phyloP scores from a whole-genome alignment of 2,888 invertebrate genomes.

The Rugalucina vietnamica region DNA sequence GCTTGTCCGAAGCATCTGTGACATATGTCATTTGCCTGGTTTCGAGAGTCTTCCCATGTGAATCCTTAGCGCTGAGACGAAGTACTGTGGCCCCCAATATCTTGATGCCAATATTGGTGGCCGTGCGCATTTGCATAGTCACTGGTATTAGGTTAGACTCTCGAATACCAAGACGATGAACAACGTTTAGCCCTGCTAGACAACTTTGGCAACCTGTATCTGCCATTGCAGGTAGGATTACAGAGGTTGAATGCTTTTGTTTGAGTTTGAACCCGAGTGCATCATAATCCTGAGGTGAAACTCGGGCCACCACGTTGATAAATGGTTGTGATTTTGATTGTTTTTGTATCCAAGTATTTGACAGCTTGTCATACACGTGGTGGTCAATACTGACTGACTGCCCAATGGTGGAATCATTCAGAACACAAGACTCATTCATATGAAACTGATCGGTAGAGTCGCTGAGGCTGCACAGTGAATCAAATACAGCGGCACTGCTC shows the following conservation, averaged over 20 bases:
- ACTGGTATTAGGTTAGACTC: conserved; percentile 68
- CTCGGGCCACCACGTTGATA: conserved; percentile 25
- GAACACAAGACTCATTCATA: conserved; percentile 14
- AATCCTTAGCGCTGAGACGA: conserved; percentile 51
- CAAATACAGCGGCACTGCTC: conserved; percentile 18
- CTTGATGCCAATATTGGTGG: conserved; percentile 65
- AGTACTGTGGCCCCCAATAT: conserved; percentile 70
- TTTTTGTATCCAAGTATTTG: conserved; percentile 40
- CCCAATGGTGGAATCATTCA: conserved; percentile 61
- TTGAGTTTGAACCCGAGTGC: conserved; percentile 47
- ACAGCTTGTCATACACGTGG: conserved; percentile 57
- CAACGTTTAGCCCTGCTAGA: conserved; percentile 62
- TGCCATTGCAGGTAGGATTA: conserved; percentile 54
- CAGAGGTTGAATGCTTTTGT: background rate
- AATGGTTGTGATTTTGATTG: conserved; percentile 59
- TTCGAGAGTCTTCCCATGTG: conserved; percentile 36
- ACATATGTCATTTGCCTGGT: conserved; percentile 71
- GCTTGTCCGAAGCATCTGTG: conserved; percentile 64
- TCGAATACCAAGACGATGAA: conserved; percentile 58
- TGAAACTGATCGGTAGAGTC: background rate
- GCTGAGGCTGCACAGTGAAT: background rate
- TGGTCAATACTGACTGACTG: conserved; percentile 57
- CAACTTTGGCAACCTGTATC: conserved; percentile 69
- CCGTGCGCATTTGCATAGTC: conserved; percentile 70
- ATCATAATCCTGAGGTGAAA: conserved; percentile 44